Percentiles rank a stretch among this genome's conserved stretches.
Conservation (phyloP, 2,113 vertebrate genomes). For the Campylomormyrus numenius region DNA sequence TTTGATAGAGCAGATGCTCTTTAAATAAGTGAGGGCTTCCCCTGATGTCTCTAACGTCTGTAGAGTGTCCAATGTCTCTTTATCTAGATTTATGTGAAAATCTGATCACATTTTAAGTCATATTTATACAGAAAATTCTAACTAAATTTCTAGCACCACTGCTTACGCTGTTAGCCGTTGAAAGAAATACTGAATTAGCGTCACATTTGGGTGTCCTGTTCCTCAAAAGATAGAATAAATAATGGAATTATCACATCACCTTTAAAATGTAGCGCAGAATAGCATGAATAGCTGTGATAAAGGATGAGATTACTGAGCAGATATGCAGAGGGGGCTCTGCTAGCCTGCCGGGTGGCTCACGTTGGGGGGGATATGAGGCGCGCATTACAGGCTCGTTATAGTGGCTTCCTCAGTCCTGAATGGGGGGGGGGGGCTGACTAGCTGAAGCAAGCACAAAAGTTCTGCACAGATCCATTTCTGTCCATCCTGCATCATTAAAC, state of each 20-base stretch:
- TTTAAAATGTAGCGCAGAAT: slow-evolving; percentile 1
- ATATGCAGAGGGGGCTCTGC: neutral
- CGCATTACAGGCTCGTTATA: neutral
- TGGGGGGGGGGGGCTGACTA: neutral
- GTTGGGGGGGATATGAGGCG: neutral
- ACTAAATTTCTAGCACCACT: neutral
- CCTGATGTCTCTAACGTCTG: no score
- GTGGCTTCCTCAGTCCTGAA: neutral
- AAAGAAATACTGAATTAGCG: neutral
- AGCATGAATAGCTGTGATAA: neutral
- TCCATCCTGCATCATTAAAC: neutral
- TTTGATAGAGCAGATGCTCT: no score
- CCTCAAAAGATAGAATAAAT: neutral
- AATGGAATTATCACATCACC: neutral
- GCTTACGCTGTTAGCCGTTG: neutral
- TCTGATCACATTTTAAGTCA: neutral
- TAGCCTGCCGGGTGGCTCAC: neutral
- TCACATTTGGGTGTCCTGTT: neutral
- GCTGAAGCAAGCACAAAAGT: neutral
- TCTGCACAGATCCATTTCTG: neutral
- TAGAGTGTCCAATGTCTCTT: neutral
- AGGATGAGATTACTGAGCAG: neutral
- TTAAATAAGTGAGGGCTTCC: no score
- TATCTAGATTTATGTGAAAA: neutral
- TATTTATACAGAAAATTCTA: neutral